Percentiles rank a stretch among this genome's conserved stretches.
Conservation (phyloP, 2,113 vertebrate species). For the Burhinus oedicnemus region DNA sequence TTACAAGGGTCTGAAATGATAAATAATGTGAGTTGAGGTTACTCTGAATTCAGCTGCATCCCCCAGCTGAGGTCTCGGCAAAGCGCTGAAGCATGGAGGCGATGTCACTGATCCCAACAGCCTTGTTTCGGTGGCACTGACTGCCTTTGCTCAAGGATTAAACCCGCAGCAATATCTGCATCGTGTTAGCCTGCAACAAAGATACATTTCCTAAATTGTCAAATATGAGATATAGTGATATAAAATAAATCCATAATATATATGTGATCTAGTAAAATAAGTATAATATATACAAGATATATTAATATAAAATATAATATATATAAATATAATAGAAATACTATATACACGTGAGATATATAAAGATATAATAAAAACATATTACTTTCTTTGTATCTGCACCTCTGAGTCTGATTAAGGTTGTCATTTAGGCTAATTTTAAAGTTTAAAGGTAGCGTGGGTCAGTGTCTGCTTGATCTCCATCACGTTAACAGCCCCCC, state of each 20-base stretch:
- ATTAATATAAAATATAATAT: neutral
- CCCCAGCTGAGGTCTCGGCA: neutral
- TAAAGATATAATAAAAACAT: neutral
- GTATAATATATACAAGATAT: too few relatives aligned
- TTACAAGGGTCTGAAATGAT: neutral
- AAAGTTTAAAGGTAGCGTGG: fast-evolving
- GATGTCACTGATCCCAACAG: neutral
- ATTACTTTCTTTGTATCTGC: fast-evolving
- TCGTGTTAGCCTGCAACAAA: fast-evolving
- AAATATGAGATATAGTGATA: neutral
- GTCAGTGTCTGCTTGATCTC: neutral
- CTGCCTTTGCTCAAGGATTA: fast-evolving
- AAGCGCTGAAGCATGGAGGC: fast-evolving
- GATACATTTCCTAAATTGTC: neutral
- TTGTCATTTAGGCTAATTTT: neutral
- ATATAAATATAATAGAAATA: neutral
- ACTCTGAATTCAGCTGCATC: neutral
- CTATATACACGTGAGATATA: neutral
- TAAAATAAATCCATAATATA: neutral
- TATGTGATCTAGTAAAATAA: neutral
- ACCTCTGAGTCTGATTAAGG: neutral
- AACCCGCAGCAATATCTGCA: neutral
- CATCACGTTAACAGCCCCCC: neutral
- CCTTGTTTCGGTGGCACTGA: neutral
- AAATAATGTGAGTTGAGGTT: neutral